Conservation (phyloP, 2,888 invertebrate species). For the Drosophila mayaguana region DNA sequence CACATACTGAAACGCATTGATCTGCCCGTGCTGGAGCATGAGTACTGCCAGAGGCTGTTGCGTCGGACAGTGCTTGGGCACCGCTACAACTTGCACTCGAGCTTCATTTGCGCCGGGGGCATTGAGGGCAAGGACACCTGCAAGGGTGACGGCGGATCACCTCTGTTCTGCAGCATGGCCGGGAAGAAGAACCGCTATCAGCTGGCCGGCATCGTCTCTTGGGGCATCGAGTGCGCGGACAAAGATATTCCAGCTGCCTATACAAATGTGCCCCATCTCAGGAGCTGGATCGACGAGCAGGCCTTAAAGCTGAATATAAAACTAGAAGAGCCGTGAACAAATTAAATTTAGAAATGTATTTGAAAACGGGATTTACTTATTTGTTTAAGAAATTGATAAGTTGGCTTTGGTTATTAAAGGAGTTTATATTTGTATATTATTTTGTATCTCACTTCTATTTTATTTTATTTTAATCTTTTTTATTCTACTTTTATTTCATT, state of each 20-base stretch:
- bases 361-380: background rate
- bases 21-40: conserved; percentile 88
- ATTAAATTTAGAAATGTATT: background rate
- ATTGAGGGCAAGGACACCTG: conserved; percentile 86
- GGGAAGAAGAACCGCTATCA: conserved; percentile 57
- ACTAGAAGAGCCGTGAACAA: background rate
- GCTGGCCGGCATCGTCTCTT: conserved; percentile 85
- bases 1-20: conserved; percentile 89
- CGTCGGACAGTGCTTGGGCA: conserved; percentile 88
- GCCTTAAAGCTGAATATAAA: conserved; percentile 39
- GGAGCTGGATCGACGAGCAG: conserved; percentile 88
- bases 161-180: conserved; percentile 88
- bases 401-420: background rate
- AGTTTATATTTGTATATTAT: too few relatives aligned
- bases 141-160: conserved; percentile 90
- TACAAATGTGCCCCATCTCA: conserved; percentile 88
- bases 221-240: conserved; percentile 92
- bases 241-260: conserved; percentile 90
- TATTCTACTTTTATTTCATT: too few relatives aligned
- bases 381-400: background rate
- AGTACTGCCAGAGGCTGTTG: conserved; percentile 85
- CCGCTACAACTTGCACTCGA: conserved; percentile 88
- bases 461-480: too few relatives aligned
- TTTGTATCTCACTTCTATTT: too few relatives aligned
- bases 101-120: conserved; percentile 92